Evolutionary conservation across 2,113 vertebrate species (phyloP).

Genomic region (human): DNA sequence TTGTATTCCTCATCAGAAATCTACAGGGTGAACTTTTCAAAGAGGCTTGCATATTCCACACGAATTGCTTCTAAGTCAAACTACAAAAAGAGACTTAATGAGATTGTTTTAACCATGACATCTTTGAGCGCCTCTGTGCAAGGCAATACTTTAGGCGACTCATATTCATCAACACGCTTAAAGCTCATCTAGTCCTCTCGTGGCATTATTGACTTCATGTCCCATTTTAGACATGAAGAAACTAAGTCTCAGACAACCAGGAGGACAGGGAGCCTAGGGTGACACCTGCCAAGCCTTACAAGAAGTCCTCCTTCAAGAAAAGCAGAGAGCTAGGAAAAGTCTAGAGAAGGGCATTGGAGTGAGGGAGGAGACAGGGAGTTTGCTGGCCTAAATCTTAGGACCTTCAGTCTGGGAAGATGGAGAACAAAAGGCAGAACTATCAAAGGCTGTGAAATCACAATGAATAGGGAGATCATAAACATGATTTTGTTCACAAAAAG

Average conservation of each 20-base stretch:
- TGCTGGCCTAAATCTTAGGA: not conserved
- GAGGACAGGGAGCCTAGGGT: not conserved
- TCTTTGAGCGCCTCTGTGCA: not conserved
- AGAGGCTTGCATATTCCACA: not conserved
- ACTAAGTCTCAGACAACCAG: not conserved
- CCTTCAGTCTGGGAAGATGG: not conserved
- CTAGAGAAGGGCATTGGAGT: not conserved
- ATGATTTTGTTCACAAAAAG: not conserved
- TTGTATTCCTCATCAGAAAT: not conserved
- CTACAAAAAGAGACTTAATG: not conserved
- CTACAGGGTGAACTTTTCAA: not conserved
- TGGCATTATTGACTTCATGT: not conserved
- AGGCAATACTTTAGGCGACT: not conserved
- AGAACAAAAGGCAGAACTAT: not conserved
- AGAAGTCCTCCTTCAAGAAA: not conserved
- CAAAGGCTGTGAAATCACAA: not conserved
- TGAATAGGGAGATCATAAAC: not conserved
- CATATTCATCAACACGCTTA: not conserved
- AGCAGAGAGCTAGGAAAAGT: not conserved
- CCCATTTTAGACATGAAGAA: not conserved
- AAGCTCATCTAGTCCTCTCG: not conserved
- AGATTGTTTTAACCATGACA: not conserved
- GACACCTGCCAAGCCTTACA: not conserved
- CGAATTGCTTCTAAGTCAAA: not conserved
- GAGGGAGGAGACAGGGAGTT: no score